phyloP scores from a whole-genome alignment of 2,888 invertebrate genomes.

The Callyntrura guangdongensis region DNA sequence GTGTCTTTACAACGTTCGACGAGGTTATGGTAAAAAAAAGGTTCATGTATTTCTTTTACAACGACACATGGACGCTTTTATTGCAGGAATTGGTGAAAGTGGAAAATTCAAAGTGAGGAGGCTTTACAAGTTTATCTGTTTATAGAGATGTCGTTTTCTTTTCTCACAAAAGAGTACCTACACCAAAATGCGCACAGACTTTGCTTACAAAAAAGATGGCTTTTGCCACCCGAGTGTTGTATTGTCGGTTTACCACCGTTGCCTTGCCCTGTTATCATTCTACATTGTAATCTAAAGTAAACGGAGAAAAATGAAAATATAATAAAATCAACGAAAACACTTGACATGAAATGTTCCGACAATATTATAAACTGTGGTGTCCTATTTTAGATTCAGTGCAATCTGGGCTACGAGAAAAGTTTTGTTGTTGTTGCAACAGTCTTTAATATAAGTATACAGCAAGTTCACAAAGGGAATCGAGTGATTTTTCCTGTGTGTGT shows the following conservation, averaged over 20 bases:
- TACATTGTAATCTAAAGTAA: too few relatives aligned
- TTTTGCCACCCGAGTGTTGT: too few relatives aligned
- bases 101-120: not conserved
- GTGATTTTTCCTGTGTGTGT: slow-evolving; percentile 42
- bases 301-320: too few relatives aligned
- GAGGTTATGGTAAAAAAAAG: not conserved
- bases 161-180: too few relatives aligned
- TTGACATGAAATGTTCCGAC: too few relatives aligned
- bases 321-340: too few relatives aligned
- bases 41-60: slow-evolving; percentile 49
- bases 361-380: too few relatives aligned
- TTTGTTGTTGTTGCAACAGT: slow-evolving; percentile 9
- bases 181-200: too few relatives aligned
- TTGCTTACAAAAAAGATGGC: too few relatives aligned
- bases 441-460: not conserved
- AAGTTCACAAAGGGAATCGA: slow-evolving; percentile 29
- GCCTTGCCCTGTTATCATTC: too few relatives aligned
- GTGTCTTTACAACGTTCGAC: not conserved
- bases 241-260: too few relatives aligned
- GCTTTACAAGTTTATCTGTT: not conserved
- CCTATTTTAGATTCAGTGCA: not conserved
- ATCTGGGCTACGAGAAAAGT: not conserved
- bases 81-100: slow-evolving; percentile 55
- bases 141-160: too few relatives aligned
- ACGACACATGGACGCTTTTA: slow-evolving; percentile 54